phyloP scores from a whole-genome alignment of 2,797 vertebrate genomes.

The Brachyrhaphis roseni region DNA sequence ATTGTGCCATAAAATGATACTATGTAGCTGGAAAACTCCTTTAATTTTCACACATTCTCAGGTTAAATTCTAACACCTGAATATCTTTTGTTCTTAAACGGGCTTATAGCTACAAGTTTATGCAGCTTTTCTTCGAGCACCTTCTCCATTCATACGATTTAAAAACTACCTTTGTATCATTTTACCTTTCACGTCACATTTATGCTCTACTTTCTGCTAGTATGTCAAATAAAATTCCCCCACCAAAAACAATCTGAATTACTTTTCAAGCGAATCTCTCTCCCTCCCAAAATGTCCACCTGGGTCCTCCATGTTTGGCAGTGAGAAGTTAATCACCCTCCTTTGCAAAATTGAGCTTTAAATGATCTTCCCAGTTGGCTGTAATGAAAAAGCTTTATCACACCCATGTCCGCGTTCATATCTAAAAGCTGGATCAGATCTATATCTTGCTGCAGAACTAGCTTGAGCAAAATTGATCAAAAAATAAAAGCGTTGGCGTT shows the following conservation, averaged over 20 bases:
- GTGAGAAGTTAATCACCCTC: background rate
- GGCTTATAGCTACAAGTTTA: background rate
- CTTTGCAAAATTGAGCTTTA: background rate
- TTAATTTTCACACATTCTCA: background rate
- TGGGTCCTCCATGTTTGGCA: background rate
- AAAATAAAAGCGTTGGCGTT: background rate
- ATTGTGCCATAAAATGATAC: no score
- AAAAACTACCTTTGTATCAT: background rate
- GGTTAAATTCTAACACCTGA: background rate
- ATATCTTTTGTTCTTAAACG: background rate
- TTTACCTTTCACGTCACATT: background rate
- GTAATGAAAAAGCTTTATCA: constrained; percentile 1
- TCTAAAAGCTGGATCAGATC: background rate
- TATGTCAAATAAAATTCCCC: background rate
- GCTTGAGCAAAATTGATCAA: background rate
- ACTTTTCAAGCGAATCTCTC: background rate
- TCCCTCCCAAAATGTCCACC: background rate
- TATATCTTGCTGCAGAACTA: background rate
- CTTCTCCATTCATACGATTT: background rate
- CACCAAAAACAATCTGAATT: background rate
- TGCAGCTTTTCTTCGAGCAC: background rate
- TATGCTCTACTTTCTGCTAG: background rate
- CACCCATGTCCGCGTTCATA: background rate
- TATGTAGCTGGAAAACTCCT: no score
- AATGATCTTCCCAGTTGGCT: background rate